Evolutionary conservation across 2,888 invertebrate genomes (phyloP).

Genomic region (Zygogramma bicolorata): DNA sequence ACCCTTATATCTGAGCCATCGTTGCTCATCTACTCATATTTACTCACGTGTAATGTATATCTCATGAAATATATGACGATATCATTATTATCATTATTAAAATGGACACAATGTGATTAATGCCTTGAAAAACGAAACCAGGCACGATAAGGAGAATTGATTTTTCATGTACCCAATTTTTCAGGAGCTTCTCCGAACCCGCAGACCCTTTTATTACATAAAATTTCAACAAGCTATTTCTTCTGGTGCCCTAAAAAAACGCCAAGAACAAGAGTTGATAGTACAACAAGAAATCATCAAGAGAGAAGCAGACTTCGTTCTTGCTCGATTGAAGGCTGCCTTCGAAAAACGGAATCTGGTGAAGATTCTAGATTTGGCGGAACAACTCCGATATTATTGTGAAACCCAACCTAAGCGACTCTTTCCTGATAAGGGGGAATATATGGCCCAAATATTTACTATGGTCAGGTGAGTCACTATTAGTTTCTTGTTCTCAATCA

Average conservation of each 20-base stretch:
- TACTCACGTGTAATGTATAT: too few relatives aligned
- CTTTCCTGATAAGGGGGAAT: constrained; percentile 64
- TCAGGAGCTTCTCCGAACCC: constrained; percentile 65
- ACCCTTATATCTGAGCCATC: too few relatives aligned
- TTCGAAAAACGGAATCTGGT: constrained; percentile 51
- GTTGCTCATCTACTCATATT: too few relatives aligned
- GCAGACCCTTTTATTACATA: constrained; percentile 67
- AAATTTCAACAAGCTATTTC: constrained; percentile 61
- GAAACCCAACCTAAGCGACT: constrained; percentile 62
- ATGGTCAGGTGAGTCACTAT: constrained; percentile 55
- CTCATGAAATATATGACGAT: too few relatives aligned
- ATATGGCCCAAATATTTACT: constrained; percentile 64
- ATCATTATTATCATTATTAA: too few relatives aligned
- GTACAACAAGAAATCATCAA: constrained; percentile 59
- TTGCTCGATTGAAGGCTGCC: constrained; percentile 59
- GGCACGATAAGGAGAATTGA: too few relatives aligned
- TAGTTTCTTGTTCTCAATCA: background rate
- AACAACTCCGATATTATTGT: constrained; percentile 65
- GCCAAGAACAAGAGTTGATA: constrained; percentile 58
- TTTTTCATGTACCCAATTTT: too few relatives aligned
- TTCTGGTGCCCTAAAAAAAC: constrained; percentile 56
- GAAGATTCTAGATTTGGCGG: constrained; percentile 57
- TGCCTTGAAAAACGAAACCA: too few relatives aligned
- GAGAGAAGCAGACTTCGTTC: constrained; percentile 63
- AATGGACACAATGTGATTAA: too few relatives aligned